These are phyloP conservation scores for Sternotherus odoratus DNA, from an alignment of 2,797 vertebrate genomes.

Conservation along the genomic window DNA sequence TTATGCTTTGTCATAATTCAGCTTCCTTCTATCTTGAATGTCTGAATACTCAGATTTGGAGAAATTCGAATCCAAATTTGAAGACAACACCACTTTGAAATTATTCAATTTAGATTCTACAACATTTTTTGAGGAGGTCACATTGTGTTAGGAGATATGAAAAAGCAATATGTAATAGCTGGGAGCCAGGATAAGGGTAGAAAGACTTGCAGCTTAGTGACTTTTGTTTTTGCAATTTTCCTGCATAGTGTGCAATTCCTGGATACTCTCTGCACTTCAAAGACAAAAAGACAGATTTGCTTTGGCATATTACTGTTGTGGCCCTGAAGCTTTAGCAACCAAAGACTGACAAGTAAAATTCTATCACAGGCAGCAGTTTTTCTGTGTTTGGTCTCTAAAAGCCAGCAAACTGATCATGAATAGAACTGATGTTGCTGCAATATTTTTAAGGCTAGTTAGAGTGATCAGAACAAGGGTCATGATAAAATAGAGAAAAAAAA, in stretches of 20 bases:
- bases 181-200: not conserved
- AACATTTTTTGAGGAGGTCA: not conserved
- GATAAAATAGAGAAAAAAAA: not conserved
- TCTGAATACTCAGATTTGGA: not conserved
- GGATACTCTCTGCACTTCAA: not conserved
- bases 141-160: not conserved
- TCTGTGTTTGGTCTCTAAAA: not conserved
- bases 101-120: not conserved
- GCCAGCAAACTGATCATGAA: not conserved
- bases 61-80: not conserved
- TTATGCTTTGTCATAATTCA: not conserved
- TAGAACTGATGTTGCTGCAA: not conserved
- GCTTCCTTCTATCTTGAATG: not conserved
- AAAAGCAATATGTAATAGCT: not conserved
- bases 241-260: not conserved
- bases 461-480: not conserved
- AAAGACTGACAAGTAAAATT: not conserved
- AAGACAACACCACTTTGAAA: not conserved
- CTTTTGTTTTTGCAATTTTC: not conserved
- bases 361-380: not conserved
- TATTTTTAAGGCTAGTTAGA: not conserved
- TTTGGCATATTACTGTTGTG: not conserved
- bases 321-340: not conserved
- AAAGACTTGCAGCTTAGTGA: not conserved
- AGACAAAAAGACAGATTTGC: not conserved